Base-by-base conservation (phyloP, 2,797 vertebrate genomes). In the Hapalemur alaotrensis region DNA sequence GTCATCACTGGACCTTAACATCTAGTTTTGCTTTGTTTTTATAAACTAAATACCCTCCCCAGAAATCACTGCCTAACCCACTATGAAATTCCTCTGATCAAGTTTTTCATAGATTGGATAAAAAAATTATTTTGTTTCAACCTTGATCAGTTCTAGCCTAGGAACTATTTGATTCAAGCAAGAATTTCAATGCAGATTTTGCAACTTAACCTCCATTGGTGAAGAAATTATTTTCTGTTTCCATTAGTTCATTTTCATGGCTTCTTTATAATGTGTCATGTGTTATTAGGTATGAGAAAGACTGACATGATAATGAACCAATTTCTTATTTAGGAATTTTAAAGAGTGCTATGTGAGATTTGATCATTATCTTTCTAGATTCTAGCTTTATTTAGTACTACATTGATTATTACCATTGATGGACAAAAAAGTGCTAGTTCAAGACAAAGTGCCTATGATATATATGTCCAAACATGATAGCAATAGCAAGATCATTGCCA, bases 271-370 rank as follows among this genome's bases (percentile, higher is more conserved):
- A 75, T 72, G 57, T 84, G 30, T 69, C 61, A 28, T 72, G 14
- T 63, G 23, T 52, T 94, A 38, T 63, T 73, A 86, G 20, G 48
- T n/a, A 91, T 73, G 46, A 52, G n/a, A 93, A 91, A 94, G 94
- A 35, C 30, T 46, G 73, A 91, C 38, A 8, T 70, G 73, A 72
- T 81, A 59, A 4, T 83, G 84, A 70, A 20, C n/a, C 94, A 23
- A 95, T 97, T 90, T 89, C 73, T 95, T 95, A 12, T 52, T 81
- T 92, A 90, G 57, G 57, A 93, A 81, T 80, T 85, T 84, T 81
- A 91, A 70, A 88, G n/a, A 72, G 69, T 13, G 0, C 35, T 75
- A 0, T 85, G n/a, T 94, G 43, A 46, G 25, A 61, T 78, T 83
- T 70, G 30, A 59, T 93, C n/a, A 28, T 81, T 50, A 38, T 83